phyloP scores from a whole-genome alignment of 2,888 invertebrate genomes.

The Corbicula japonica region DNA sequence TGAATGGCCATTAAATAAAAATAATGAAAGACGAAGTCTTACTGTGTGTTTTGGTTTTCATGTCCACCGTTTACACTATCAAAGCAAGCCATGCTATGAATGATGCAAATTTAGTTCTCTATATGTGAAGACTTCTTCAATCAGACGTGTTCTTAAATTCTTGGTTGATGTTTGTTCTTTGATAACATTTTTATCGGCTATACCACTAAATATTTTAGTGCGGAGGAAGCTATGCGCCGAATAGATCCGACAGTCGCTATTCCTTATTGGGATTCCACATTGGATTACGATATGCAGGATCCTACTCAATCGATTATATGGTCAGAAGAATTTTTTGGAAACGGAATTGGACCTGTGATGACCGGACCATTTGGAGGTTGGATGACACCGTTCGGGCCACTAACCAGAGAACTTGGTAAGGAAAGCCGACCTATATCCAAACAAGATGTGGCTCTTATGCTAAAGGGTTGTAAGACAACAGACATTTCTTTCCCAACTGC shows the following conservation, averaged over 20 bases:
- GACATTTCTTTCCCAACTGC: conserved; percentile 47
- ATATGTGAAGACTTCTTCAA: too few relatives aligned
- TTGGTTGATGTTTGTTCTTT: too few relatives aligned
- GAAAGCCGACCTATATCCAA: conserved; percentile 31
- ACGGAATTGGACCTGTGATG: conserved; percentile 67
- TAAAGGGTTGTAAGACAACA: not conserved
- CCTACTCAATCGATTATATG: conserved; percentile 69
- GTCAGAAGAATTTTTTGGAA: conserved; percentile 69
- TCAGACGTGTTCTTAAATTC: too few relatives aligned
- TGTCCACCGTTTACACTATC: too few relatives aligned
- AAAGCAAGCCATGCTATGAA: too few relatives aligned
- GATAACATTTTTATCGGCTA: too few relatives aligned
- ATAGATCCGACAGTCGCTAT: conserved; percentile 54
- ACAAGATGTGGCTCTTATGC: not conserved
- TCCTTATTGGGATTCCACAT: conserved; percentile 79
- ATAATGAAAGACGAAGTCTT: too few relatives aligned
- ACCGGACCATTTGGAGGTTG: conserved; percentile 56
- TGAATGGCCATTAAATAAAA: too few relatives aligned
- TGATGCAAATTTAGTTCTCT: too few relatives aligned
- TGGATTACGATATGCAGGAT: conserved; percentile 61
- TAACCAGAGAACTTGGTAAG: conserved; percentile 30
- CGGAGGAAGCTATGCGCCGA: conserved; percentile 73
- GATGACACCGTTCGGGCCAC: conserved; percentile 56
- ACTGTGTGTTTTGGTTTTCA: too few relatives aligned
- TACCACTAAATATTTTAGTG: too few relatives aligned